Conservation (phyloP, 2,888 invertebrate species). For the Choreutis nemorana region DNA sequence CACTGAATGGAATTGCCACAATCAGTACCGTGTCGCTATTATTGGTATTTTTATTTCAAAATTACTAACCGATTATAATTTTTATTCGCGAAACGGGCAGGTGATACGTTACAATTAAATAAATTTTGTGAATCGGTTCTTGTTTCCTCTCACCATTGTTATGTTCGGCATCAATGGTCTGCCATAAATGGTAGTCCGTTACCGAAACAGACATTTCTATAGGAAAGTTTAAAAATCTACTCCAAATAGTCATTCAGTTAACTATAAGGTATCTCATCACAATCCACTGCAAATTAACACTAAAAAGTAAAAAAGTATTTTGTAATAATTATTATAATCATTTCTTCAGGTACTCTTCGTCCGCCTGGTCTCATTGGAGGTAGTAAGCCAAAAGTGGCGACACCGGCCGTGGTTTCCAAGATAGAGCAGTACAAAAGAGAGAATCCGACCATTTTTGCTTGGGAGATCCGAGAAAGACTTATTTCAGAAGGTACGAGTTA, state of each 20-base stretch:
- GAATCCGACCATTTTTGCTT: constrained; percentile 98
- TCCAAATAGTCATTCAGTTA: no score
- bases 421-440: constrained; percentile 98
- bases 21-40: constrained; percentile 53
- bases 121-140: no score
- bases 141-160: no score
- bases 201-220: no score
- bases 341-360: constrained; percentile 84
- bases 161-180: no score
- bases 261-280: no score
- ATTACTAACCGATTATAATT: constrained; percentile 38
- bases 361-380: constrained; percentile 94
- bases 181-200: no score
- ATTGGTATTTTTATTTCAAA: constrained; percentile 51
- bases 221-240: no score
- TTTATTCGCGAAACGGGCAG: constrained; percentile 25
- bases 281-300: no score
- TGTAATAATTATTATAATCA: constrained; percentile 18
- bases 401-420: constrained; percentile 95
- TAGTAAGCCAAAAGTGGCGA: constrained; percentile 97
- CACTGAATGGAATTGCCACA: constrained; percentile 59
- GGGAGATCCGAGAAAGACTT: constrained; percentile 97
- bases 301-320: no score
- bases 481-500: constrained; percentile 98
- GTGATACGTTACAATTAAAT: constrained; percentile 22